Evolutionary conservation across 1,140 invertebrate genomes (phyloP).

Genomic region (Sinella curviseta): DNA sequence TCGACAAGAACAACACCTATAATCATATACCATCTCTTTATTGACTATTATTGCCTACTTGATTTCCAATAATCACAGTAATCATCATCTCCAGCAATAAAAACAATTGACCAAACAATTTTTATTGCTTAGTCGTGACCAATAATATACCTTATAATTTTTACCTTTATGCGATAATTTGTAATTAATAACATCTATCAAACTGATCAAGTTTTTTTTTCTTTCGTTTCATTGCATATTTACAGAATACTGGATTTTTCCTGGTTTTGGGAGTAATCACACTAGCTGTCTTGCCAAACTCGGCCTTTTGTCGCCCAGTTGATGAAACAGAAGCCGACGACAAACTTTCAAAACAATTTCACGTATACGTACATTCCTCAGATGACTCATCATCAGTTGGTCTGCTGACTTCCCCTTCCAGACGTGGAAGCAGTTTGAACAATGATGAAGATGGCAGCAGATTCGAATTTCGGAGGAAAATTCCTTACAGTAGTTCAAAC

Average conservation of each 20-base stretch:
- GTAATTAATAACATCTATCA: constrained; percentile 3
- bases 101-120: no score
- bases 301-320: background rate
- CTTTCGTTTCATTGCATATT: background rate
- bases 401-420: background rate
- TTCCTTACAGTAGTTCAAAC: background rate
- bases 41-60: no score
- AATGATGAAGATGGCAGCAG: background rate
- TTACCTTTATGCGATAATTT: background rate
- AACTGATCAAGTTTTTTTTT: background rate
- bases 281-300: background rate
- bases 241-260: background rate
- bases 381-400: background rate
- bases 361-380: background rate
- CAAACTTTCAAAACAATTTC: background rate
- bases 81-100: no score
- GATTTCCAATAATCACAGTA: no score
- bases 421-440: background rate
- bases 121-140: background rate
- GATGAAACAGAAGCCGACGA: background rate
- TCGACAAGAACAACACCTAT: no score
- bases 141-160: background rate
- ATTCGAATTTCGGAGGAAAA: background rate
- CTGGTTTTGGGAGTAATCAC: background rate
- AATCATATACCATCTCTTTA: no score